A percentile compares a stretch with the other conserved stretches of the same genome.
These are phyloP conservation scores for Clepsis dumicolana DNA, from an alignment of 2,888 invertebrate genomes.

Conservation along the genomic window DNA sequence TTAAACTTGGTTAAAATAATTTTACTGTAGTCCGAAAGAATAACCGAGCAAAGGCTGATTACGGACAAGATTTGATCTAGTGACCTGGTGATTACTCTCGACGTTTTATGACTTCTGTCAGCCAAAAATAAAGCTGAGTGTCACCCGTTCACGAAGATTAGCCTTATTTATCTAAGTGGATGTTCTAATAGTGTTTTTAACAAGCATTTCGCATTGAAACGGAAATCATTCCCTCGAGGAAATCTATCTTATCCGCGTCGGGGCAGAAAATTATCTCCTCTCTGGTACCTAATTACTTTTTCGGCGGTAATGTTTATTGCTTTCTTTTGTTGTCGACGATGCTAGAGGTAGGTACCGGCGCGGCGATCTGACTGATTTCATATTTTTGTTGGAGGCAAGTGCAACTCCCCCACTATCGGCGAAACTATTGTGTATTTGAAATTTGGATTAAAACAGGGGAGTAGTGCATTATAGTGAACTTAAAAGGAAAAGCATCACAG, in stretches of 20 bases:
- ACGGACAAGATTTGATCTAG: neutral
- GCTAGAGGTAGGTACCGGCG: constrained; percentile 9
- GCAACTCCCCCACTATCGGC: too few species aligned
- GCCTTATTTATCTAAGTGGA: constrained; percentile 29
- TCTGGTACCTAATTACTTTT: constrained; percentile 54
- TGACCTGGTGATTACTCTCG: neutral
- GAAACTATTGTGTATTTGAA: too few species aligned
- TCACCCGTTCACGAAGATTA: constrained; percentile 20
- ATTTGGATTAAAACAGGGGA: too few species aligned
- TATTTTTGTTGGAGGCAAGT: too few species aligned
- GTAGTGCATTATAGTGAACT: too few species aligned
- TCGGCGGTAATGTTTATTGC: constrained; percentile 47
- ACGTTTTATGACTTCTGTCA: neutral
- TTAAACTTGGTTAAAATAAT: too few species aligned
- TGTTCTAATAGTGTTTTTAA: constrained; percentile 40
- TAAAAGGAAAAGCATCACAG: too few species aligned
- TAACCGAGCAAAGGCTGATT: neutral
- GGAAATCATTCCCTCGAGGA: constrained; percentile 46
- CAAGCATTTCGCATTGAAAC: constrained; percentile 37
- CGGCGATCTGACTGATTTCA: constrained; percentile 14
- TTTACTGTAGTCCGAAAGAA: neutral
- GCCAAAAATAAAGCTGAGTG: constrained; percentile 19
- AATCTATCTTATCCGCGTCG: constrained; percentile 53
- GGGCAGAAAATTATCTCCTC: constrained; percentile 55
- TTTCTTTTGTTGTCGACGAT: constrained; percentile 42